Base-by-base conservation (phyloP, 2,888 invertebrate genomes). In the Pammene fasciana region DNA sequence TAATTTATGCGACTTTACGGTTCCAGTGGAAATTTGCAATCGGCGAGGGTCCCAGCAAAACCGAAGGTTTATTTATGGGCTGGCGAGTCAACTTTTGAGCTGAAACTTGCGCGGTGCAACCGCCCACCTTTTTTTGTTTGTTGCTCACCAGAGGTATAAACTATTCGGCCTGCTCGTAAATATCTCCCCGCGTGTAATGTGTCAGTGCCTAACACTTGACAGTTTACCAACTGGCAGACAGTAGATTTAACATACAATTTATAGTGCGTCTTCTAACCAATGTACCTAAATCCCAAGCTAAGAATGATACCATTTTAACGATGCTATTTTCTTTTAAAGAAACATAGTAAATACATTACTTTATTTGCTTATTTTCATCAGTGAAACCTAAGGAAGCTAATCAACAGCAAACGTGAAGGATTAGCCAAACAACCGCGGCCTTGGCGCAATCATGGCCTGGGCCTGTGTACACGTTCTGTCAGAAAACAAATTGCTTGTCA, bases 1-100 rank as follows among this genome's bases (percentile, higher is more conserved):
- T 91, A 92, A 92, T 92, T 92, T 91, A 92, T 92, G 90, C 87
- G 91, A 91, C 90, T 92, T 90, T 85, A 84, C 89, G 90, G 89
- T 91, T 90, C 81, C 79, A 83, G 84, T 85, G 84, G 83, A 90
- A 92, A 90, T 92, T 90, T 89, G 89, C 87, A 90, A 92, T 92
- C 88, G 90, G 81, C 86, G 83, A 81, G 83, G 84, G 87, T 87
- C 88, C 88, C 83, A 78, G 88, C 89, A 89, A 91, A 92, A 91
- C 92, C 90, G 87, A 92, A 90, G 89, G 90, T 88, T 91, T 92
- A 92, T 92, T 92, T 92, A 92, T 92, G 89, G 88, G 82, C 79
- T 79, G 79, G 82, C 80, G 84, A 90, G 88, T 86, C 89, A 87
- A 90, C 87, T 90, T 88, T 81, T 81, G 82, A 86, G 86, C 86